Percentiles rank a stretch among this genome's conserved stretches.
These are phyloP conservation scores for Laspeyria flexula DNA, from an alignment of 2,888 invertebrate genomes.

Conservation along the genomic window DNA sequence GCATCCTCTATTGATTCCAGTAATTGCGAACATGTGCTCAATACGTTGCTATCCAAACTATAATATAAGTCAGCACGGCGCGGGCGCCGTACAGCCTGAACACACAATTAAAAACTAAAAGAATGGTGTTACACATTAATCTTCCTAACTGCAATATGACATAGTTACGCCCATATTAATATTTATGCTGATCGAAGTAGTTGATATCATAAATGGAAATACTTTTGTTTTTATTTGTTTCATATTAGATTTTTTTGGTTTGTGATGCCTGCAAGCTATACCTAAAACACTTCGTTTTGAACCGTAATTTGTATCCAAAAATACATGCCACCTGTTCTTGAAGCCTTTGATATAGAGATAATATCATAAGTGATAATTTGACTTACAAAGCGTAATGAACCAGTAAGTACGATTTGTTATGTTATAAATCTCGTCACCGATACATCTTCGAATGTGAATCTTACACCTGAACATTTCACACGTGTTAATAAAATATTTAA, in stretches of 20 bases:
- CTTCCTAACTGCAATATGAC: slow-evolving; percentile 67
- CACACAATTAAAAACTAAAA: slow-evolving; percentile 51
- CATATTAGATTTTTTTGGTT: slow-evolving; percentile 24
- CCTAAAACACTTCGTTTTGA: slow-evolving; percentile 10
- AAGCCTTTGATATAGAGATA: background rate
- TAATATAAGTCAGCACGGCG: slow-evolving; percentile 15
- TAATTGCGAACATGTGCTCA: slow-evolving; percentile 65
- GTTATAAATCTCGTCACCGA: background rate
- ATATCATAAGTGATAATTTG: background rate
- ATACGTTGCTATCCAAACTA: slow-evolving; percentile 21
- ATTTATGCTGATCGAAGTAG: slow-evolving; percentile 74
- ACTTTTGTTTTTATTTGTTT: slow-evolving; percentile 41
- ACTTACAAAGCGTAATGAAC: too few species aligned
- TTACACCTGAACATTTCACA: slow-evolving; percentile 1
- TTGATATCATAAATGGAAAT: slow-evolving; percentile 52
- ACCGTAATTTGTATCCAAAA: background rate
- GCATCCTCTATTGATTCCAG: slow-evolving; percentile 49
- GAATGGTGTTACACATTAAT: slow-evolving; percentile 52
- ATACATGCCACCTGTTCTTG: slow-evolving; percentile 1
- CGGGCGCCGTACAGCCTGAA: slow-evolving; percentile 15
- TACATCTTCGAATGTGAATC: background rate
- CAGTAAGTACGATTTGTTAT: background rate
- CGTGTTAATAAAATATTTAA: background rate
- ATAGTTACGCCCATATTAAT: slow-evolving; percentile 69
- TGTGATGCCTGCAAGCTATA: slow-evolving; percentile 31